Evolutionary conservation across 1,140 invertebrate genomes (phyloP).

Genomic region (Teleopsis dalmanni): DNA sequence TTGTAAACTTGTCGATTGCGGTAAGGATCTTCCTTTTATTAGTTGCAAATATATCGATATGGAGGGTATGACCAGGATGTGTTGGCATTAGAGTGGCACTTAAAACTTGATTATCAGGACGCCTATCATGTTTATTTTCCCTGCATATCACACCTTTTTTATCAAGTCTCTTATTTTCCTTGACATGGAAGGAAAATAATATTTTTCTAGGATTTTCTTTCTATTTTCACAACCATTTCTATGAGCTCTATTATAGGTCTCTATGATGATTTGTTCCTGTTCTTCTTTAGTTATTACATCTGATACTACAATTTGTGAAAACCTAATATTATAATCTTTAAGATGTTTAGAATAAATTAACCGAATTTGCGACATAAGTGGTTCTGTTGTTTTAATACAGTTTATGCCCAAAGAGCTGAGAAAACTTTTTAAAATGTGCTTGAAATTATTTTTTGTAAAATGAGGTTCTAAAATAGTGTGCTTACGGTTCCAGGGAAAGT

Average conservation of each 20-base stretch:
- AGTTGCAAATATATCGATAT: constrained; percentile 5
- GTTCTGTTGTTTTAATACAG: constrained; percentile 8
- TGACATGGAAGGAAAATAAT: constrained; percentile 6
- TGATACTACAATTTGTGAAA: not conserved
- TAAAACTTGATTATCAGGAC: not conserved
- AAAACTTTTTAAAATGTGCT: constrained; percentile 4
- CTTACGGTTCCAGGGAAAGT: constrained; percentile 1
- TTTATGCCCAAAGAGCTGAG: constrained; percentile 12
- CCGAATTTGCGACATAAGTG: constrained; percentile 8
- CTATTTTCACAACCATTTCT: constrained; percentile 7
- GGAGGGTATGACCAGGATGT: constrained; percentile 6
- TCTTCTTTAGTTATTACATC: constrained; percentile 6
- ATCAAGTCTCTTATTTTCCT: constrained; percentile 1
- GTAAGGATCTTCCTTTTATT: constrained; percentile 4
- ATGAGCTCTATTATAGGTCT: constrained; percentile 1
- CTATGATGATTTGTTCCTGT: constrained; percentile 4
- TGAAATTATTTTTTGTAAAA: not conserved
- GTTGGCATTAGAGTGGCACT: constrained; percentile 1
- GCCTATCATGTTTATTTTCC: constrained; percentile 9
- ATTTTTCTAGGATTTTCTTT: constrained; percentile 6
- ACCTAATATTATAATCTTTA: constrained; percentile 1
- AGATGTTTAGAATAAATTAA: not conserved
- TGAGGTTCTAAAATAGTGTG: constrained; percentile 1
- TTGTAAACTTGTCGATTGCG: constrained; percentile 8
- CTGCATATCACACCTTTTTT: constrained; percentile 7